Evolutionary conservation across 2,888 invertebrate species (phyloP), one percentile per base, ranked within the genome.

Genomic region (Globia sparganii): DNA sequence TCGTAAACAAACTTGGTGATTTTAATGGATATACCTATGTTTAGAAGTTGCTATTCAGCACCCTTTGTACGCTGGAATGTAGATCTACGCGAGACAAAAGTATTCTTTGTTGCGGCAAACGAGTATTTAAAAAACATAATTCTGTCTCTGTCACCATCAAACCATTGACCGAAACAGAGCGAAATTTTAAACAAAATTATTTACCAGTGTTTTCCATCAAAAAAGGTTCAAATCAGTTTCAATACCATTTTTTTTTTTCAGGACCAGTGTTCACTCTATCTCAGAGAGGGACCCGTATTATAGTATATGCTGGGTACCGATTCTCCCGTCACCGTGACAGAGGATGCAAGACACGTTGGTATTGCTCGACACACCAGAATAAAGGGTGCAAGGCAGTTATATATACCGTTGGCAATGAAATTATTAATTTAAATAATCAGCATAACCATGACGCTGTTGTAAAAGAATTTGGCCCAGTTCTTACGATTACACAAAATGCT

Each of bases 261-360:
- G 79, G 4, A 4, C 15, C 65, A 0, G 18, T 71, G 3, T 66
- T 78, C 25, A 2, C 37, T 11, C 0, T 13, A 18, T 78, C 78
- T 0, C 18, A 18, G 15, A 71, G 53, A 75, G 85, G 85, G 21
- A 61, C 49, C 25, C 61, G n/a, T 4, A 46, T 76, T 2, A 70
- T 85, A 34, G 6, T 70, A 28, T 25, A 70, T 8, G 71, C 56
- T 49, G 85, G 85, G 0, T 76, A 72, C 72, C 65, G 74, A 34
- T 84, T 72, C 31, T n/a, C 28, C 0, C 75, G 61, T 1, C 84
- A 84, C n/a, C 15, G 66, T 2, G 49, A 25, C 9, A 28, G 18
- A 0, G 91, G 91, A 1, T 3, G 43, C 11, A 93, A 91, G 68
- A 91, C 87, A 0, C 81, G 93, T 0, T 93, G 94, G 94, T 85